Conservation (phyloP, 92 coral and sea anemone species). For the Virgularia gustaviana region DNA sequence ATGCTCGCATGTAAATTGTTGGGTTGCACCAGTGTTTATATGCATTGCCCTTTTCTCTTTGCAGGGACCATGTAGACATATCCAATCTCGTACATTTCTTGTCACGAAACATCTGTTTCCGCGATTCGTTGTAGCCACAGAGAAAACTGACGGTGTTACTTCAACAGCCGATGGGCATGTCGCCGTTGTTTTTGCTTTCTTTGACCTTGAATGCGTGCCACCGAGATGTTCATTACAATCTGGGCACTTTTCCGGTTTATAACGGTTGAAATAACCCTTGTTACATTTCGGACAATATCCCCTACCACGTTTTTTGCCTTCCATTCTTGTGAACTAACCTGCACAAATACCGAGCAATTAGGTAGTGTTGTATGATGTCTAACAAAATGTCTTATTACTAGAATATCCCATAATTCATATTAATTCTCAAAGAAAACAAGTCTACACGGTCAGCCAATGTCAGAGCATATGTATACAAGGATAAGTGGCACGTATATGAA, state of each 20-base stretch:
- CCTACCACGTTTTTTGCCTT: neutral
- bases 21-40: neutral
- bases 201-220: neutral
- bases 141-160: too few species aligned
- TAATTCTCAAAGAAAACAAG: too few species aligned
- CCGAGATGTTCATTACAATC: conserved; percentile 16
- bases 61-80: neutral
- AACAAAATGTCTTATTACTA: too few species aligned
- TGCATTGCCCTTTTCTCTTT: neutral
- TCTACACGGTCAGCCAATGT: too few species aligned
- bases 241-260: conserved; percentile 1
- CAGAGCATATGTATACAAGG: too few species aligned
- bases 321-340: too few species aligned
- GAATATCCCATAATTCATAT: too few species aligned
- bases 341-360: too few species aligned
- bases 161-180: too few species aligned
- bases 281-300: neutral
- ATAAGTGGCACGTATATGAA: too few species aligned
- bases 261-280: neutral
- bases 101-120: neutral
- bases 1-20: neutral
- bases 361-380: too few species aligned
- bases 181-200: too few species aligned
- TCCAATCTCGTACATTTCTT: neutral
- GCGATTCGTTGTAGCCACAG: neutral